Percentiles rank a stretch among this genome's conserved stretches.
Conservation (phyloP, 2,797 vertebrate genomes). For the Amblyopsis hoosieri region DNA sequence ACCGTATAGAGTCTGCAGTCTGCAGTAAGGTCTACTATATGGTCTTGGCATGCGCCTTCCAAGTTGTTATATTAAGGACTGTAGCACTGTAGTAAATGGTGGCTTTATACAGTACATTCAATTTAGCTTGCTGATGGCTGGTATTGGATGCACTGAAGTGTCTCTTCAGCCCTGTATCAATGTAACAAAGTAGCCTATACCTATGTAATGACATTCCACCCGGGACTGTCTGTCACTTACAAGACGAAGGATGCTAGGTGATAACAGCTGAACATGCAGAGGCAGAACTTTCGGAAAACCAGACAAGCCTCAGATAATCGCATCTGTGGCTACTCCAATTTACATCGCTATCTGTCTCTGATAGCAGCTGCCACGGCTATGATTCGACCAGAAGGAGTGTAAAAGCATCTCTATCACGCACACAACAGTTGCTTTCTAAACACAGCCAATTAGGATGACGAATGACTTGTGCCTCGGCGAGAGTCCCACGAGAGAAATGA, state of each 20-base stretch:
- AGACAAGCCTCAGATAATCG: constrained; percentile 55
- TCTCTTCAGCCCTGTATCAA: not conserved
- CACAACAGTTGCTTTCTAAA: constrained; percentile 71
- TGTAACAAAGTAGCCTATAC: not conserved
- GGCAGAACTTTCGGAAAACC: constrained; percentile 31
- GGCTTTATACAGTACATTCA: no score
- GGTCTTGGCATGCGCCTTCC: no score
- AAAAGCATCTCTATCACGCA: constrained; percentile 63
- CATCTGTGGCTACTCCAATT: constrained; percentile 57
- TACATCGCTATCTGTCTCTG: constrained; percentile 55
- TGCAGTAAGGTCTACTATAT: no score
- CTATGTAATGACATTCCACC: constrained; percentile 23
- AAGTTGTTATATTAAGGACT: no score
- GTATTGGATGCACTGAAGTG: not conserved
- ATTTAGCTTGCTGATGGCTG: no score
- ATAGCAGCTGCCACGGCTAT: constrained; percentile 46
- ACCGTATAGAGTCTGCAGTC: no score
- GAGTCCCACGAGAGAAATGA: constrained; percentile 63
- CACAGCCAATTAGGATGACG: constrained; percentile 78
- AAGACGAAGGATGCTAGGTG: constrained; percentile 13
- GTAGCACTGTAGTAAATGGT: no score
- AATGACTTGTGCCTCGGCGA: constrained; percentile 62
- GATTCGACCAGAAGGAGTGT: constrained; percentile 66
- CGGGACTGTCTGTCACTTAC: not conserved
- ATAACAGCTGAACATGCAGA: constrained; percentile 39